Evolutionary conservation across 2,888 invertebrate species (phyloP), one percentile per base, ranked within the genome.

Genomic region (Leptogaster cylindrica): DNA sequence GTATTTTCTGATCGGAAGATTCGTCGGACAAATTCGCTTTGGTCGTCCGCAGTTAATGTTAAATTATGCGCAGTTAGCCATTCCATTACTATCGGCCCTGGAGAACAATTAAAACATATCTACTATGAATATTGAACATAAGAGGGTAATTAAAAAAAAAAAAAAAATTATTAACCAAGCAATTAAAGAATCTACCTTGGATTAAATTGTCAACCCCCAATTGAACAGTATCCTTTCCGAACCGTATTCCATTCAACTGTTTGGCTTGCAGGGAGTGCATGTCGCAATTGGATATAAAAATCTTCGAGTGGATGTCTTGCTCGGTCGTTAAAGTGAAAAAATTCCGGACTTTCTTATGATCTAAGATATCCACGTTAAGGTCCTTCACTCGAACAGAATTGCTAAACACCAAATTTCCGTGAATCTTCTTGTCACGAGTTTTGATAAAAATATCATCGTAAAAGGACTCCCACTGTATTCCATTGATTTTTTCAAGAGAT

Each of bases 261-360:
- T 52, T 16, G 8, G 20, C 8, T 4, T 31, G 1, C 1, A 52
- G 16, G 5, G 52, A 28, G 4, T 18, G 2, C 1, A 4, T 10
- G 2, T 5, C 8, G 4, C 16, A 4, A 10, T 33, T 28, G 2
- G 52, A 7, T 4, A 31, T 31, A 1, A 52, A 10, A 33, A 52
- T 7, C 2, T n/a, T 12, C 0, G 52, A 52, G 18, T 7, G n/a
- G 6, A 52, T 8, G 14, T 33, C 33, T 20, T 52, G 52, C 2
- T 31, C 10, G 5, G 52, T 52, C 20, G 33, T 18, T 33, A 52
- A 18, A 4, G 52, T 52, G 10, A 52, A 52, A 2, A 33, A 52
- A 18, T 31, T 4, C 2, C 8, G 18, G 10, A 52, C 20, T 3
- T 1, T 1, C n/a, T 8, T 52, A 8, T 3, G 8, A 31, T 52